phyloP scores from a whole-genome alignment of 2,888 invertebrate species.

The Drosophila recens region DNA sequence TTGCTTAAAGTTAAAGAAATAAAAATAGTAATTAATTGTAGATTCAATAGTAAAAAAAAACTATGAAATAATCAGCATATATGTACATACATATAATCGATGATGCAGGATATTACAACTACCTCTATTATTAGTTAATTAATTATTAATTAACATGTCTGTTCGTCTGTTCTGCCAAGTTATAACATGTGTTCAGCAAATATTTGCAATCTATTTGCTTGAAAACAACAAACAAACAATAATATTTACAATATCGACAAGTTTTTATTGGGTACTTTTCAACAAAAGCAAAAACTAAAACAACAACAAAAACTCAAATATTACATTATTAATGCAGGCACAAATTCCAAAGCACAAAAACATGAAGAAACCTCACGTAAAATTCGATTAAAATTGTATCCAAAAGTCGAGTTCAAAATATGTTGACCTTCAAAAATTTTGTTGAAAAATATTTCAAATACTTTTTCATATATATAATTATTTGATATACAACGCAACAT shows the following conservation, averaged over 20 bases:
- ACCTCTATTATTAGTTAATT: background rate
- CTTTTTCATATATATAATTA: constrained; percentile 4
- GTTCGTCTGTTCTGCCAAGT: background rate
- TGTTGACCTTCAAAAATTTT: constrained; percentile 37
- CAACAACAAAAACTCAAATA: constrained; percentile 6
- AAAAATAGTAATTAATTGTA: too few species aligned
- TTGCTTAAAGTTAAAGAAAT: too few species aligned
- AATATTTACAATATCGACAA: constrained; percentile 6
- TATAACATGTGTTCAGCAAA: constrained; percentile 3
- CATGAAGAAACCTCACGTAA: constrained; percentile 34
- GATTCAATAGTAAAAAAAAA: background rate
- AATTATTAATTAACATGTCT: constrained; percentile 5
- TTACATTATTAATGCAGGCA: constrained; percentile 20
- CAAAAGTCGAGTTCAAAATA: constrained; percentile 17
- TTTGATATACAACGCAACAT: background rate
- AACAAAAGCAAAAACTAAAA: background rate
- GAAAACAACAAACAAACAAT: constrained; percentile 5
- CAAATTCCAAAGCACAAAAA: background rate
- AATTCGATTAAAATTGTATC: constrained; percentile 23
- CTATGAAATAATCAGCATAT: background rate
- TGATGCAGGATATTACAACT: background rate
- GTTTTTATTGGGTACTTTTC: background rate
- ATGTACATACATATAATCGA: background rate
- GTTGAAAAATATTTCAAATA: constrained; percentile 22
- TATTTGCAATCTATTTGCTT: background rate